Conservation (phyloP, 1,140 invertebrate genomes). For the Drosophila virilis region DNA sequence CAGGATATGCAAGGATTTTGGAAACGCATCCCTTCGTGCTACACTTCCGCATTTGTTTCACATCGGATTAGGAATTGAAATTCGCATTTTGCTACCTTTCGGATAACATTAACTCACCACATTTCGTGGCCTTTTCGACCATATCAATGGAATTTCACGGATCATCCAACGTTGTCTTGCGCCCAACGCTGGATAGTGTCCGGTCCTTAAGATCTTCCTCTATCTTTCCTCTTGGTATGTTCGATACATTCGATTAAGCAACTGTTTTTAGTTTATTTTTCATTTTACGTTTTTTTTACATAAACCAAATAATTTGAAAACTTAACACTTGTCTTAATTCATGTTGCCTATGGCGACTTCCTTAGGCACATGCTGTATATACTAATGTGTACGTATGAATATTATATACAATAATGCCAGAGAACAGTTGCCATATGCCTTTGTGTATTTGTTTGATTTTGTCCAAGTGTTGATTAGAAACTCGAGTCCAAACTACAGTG, state of each 20-base stretch:
- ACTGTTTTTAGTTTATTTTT: constrained; percentile 44
- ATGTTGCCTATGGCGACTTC: constrained; percentile 33
- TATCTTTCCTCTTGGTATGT: constrained; percentile 69
- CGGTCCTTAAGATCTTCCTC: constrained; percentile 61
- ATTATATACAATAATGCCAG: constrained; percentile 24
- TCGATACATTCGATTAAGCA: constrained; percentile 50
- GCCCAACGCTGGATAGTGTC: constrained; percentile 70
- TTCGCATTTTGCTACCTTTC: constrained; percentile 43
- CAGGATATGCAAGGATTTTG: constrained; percentile 62
- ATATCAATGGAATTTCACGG: constrained; percentile 56
- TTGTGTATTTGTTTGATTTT: constrained; percentile 41
- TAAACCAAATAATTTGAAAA: constrained; percentile 36
- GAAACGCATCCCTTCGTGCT: constrained; percentile 58
- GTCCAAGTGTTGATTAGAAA: constrained; percentile 26
- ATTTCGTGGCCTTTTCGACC: constrained; percentile 68
- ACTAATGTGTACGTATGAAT: constrained; percentile 12
- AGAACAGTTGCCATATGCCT: constrained; percentile 25
- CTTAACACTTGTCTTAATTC: constrained; percentile 41
- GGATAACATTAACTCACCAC: constrained; percentile 53
- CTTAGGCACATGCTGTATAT: constrained; percentile 16
- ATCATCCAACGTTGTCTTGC: constrained; percentile 70
- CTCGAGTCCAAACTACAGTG: constrained; percentile 12
- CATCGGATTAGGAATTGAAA: constrained; percentile 60
- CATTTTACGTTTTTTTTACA: constrained; percentile 63
- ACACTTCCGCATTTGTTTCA: constrained; percentile 58